Evolutionary conservation across 2,113 vertebrate genomes (phyloP).

Genomic region (Cyprinodon tularosa): DNA sequence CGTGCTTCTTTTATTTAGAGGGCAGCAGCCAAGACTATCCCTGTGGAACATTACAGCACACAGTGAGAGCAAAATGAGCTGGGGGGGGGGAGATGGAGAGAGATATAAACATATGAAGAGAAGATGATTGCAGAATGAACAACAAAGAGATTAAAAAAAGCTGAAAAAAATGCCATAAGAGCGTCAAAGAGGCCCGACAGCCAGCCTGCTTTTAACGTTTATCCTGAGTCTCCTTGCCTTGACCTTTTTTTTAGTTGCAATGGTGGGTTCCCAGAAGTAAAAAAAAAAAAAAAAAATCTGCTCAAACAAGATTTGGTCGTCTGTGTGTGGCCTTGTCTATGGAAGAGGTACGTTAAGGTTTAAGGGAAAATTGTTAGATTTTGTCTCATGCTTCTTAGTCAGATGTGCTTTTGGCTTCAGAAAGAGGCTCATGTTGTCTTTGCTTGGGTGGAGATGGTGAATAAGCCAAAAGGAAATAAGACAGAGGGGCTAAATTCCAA

Average conservation of each 20-base stretch:
- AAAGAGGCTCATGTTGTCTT: conserved; percentile 23
- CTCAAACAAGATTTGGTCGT: conserved; percentile 38
- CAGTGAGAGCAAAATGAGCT: conserved; percentile 23
- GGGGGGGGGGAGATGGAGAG: conserved; percentile 28
- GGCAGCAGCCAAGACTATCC: conserved; percentile 59
- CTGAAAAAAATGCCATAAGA: conserved; percentile 17
- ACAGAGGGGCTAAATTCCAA: conserved; percentile 1
- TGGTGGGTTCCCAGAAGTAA: conserved; percentile 49
- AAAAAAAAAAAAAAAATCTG: conserved; percentile 41
- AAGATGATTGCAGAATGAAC: conserved; percentile 28
- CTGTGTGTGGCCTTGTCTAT: conserved; percentile 50
- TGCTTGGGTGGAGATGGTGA: conserved; percentile 18
- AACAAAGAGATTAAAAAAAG: conserved; percentile 15
- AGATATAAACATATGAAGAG: conserved; percentile 40
- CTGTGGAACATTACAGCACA: conserved; percentile 55
- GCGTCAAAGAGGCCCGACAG: conserved; percentile 11
- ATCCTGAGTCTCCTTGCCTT: conserved; percentile 30
- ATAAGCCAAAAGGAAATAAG: conserved; percentile 3
- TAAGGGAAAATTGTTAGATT: conserved; percentile 7
- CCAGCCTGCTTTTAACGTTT: conserved; percentile 9
- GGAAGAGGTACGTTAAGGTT: conserved; percentile 9
- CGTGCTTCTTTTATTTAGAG: conserved; percentile 57
- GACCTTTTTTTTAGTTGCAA: conserved; percentile 26
- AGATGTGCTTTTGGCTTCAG: conserved; percentile 33
- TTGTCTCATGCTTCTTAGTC: conserved; percentile 11